Conservation (phyloP, 2,888 invertebrate species). For the Actias luna region DNA sequence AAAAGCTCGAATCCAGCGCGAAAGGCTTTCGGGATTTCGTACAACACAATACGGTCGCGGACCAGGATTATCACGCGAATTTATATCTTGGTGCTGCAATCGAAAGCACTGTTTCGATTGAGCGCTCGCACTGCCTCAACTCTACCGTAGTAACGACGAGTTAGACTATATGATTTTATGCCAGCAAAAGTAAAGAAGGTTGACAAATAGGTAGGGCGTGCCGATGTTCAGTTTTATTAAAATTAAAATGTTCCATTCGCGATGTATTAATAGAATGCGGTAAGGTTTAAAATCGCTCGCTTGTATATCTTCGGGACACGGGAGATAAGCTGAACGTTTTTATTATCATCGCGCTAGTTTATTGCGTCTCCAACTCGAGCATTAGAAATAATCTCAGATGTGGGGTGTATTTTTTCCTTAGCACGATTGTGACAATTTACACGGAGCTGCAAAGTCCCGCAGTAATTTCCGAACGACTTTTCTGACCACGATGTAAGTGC, state of each 20-base stretch:
- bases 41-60: conserved; percentile 65
- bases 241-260: conserved; percentile 76
- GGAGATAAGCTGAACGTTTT: conserved; percentile 74
- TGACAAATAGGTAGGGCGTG: conserved; percentile 81
- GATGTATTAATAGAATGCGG: conserved; percentile 71
- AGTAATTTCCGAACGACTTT: conserved; percentile 39
- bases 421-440: conserved; percentile 43
- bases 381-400: conserved; percentile 71
- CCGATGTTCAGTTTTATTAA: conserved; percentile 80
- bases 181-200: conserved; percentile 80
- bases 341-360: conserved; percentile 76
- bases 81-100: conserved; percentile 72
- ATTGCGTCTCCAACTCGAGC: conserved; percentile 69
- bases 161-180: conserved; percentile 78
- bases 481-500: conserved; percentile 27
- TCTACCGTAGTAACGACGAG: conserved; percentile 61
- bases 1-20: conserved; percentile 75
- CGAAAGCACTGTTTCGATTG: conserved; percentile 68
- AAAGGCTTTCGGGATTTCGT: conserved; percentile 64
- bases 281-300: conserved; percentile 61
- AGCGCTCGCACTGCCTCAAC: conserved; percentile 38
- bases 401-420: conserved; percentile 48
- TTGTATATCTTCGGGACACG: conserved; percentile 54
- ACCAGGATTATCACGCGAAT: conserved; percentile 68
- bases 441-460: conserved; percentile 34